phyloP scores from a whole-genome alignment of 1,140 invertebrate genomes.

The Hycleus cichorii region DNA sequence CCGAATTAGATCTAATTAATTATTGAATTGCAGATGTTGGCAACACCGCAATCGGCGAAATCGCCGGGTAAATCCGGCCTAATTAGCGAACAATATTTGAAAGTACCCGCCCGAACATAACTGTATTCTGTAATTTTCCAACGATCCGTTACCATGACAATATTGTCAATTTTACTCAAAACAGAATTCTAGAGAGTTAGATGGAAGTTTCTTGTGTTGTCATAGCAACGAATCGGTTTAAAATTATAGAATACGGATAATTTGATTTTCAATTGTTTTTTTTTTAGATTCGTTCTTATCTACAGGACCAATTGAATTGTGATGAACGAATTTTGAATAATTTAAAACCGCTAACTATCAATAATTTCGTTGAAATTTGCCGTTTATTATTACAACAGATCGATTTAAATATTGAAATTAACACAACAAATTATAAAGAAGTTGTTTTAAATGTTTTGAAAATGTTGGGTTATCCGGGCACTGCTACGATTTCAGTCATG shows the following conservation, averaged over 20 bases:
- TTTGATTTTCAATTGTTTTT: not conserved
- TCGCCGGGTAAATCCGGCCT: not conserved
- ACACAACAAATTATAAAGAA: conserved; percentile 16
- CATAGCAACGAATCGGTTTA: too few relatives aligned
- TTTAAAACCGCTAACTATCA: conserved; percentile 15
- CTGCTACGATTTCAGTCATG: conserved; percentile 3
- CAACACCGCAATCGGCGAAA: not conserved
- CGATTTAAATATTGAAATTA: conserved; percentile 7
- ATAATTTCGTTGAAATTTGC: conserved; percentile 5
- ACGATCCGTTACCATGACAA: too few relatives aligned
- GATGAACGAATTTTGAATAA: not conserved
- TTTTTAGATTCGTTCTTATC: conserved; percentile 1
- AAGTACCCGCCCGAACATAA: not conserved
- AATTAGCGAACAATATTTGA: conserved; percentile 11
- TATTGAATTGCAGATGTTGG: too few relatives aligned
- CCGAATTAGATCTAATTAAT: too few relatives aligned
- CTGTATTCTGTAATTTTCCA: too few relatives aligned
- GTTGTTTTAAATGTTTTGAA: conserved; percentile 9
- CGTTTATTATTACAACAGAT: conserved; percentile 7
- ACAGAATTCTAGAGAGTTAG: too few relatives aligned
- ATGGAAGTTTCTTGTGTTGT: too few relatives aligned
- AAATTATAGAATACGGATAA: not conserved
- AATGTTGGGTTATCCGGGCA: conserved; percentile 9
- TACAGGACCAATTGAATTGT: conserved; percentile 1
- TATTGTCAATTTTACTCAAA: too few relatives aligned